Evolutionary conservation across 2,888 invertebrate species (phyloP).

Genomic region (Penaeus monodon): DNA sequence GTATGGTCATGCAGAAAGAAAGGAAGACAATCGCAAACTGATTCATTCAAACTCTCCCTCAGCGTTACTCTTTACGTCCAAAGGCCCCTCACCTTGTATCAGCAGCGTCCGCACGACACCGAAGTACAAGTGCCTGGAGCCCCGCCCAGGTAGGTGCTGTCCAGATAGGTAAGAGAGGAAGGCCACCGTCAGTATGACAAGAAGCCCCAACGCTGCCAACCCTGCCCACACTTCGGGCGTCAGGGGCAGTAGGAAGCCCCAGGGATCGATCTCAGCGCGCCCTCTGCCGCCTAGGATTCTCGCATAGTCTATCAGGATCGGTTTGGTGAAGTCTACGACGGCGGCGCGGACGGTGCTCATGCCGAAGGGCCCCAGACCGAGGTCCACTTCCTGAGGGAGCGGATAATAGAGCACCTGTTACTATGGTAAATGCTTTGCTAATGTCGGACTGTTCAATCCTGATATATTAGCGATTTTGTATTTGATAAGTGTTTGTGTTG

Average conservation of each 20-base stretch:
- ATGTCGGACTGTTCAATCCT: neutral
- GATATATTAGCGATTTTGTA: too few species aligned
- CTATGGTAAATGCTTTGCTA: neutral
- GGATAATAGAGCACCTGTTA: neutral
- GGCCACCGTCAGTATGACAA: too few species aligned
- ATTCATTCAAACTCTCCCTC: too few species aligned
- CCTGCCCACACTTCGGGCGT: neutral
- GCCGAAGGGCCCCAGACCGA: neutral
- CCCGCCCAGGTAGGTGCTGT: too few species aligned
- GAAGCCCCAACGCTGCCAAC: neutral
- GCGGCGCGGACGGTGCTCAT: neutral
- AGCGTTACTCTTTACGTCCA: too few species aligned
- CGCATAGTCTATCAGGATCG: neutral
- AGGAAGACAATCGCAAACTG: too few species aligned
- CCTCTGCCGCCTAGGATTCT: neutral
- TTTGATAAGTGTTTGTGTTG: too few species aligned
- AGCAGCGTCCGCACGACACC: too few species aligned
- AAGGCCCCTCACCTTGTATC: too few species aligned
- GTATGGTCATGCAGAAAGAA: too few species aligned
- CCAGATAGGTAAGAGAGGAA: too few species aligned
- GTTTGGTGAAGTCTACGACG: conserved; percentile 14
- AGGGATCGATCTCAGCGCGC: neutral
- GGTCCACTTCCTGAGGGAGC: neutral
- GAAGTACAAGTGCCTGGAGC: too few species aligned
- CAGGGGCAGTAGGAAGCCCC: conserved; percentile 12